Percentiles rank a stretch among this genome's conserved stretches.
Evolutionary conservation across 2,797 vertebrate genomes (phyloP).

Genomic region (Presbytis comata): DNA sequence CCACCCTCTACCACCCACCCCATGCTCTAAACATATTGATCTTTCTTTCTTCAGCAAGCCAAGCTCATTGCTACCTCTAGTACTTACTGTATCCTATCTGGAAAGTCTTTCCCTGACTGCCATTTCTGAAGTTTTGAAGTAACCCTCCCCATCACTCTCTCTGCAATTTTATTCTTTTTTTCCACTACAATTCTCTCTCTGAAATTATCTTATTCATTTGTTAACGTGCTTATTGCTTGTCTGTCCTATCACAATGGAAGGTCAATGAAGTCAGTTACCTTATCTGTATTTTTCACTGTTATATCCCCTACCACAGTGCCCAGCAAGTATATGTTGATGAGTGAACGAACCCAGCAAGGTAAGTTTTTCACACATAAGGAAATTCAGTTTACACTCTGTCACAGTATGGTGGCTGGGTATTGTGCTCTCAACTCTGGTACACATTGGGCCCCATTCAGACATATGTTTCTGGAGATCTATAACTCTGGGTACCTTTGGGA

Average conservation of each 20-base stretch:
- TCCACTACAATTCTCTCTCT: neutral
- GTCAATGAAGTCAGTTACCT: neutral
- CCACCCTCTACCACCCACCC: neutral
- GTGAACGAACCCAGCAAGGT: neutral
- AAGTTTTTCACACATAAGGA: neutral
- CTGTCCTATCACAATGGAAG: conserved; percentile 7
- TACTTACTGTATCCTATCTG: neutral
- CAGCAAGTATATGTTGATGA: neutral
- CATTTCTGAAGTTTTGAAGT: neutral
- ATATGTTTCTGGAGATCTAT: neutral
- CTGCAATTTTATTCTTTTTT: neutral
- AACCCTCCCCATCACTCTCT: neutral
- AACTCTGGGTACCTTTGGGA: neutral
- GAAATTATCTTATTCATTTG: neutral
- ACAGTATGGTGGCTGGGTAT: neutral
- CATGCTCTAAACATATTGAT: neutral
- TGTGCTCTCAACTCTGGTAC: neutral
- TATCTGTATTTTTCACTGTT: neutral
- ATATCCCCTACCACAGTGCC: neutral
- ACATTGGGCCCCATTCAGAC: neutral
- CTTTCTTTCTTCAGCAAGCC: neutral
- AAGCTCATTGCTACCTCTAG: neutral
- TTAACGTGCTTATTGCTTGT: neutral
- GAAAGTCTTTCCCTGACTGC: neutral
- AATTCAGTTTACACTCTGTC: neutral